Base-by-base conservation (phyloP, 2,113 vertebrate genomes). In the Chaetura pelagica region DNA sequence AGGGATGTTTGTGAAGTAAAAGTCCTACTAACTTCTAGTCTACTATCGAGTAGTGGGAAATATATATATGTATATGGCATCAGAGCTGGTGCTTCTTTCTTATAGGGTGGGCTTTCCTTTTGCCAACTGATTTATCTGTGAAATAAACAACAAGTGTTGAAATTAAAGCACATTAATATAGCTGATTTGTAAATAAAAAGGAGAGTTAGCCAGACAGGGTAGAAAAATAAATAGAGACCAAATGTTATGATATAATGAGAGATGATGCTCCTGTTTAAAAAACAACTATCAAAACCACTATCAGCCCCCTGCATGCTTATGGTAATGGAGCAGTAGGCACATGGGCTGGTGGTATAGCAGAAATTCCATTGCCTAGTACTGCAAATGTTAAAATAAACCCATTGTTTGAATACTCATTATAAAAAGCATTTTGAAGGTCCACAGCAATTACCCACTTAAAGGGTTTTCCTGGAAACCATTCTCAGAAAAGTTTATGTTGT, bases 171-270 rank as follows among this genome's bases (percentile, higher is more conserved):
- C 64, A 69, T 92, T 92, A 95, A 89, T 92, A 27, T 71, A 90
- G 73, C 64, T 87, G 64, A 86, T 93, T 95, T 89, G 93, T 93
- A 97, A 94, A 94, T 92, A 95, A 87, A 93, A 92, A 52, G 76
- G 52, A 68, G 83, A 97, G 76, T 92, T 96, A 91, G 89, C 68
- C 80, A 95, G 86, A 74, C 26, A 92, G 72, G 84, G 61, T 4
- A 1, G 86, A 95, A 95, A 94, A 48, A 89, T 74, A 97, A 97
- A 94, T 30, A 94, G 83, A 95, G 76, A 91, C 94, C 89, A 92
- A 97, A 95, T 93, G 93, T 90, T 96, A 67, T 17, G 76, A 46
- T 88, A 57, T 90, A 88, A 86, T 81, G 79, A 67, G 81, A 96
- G 87, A 85, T 0, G 38, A 90, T 74, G 57, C 29, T 92, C 57